Evolutionary conservation across 2,888 invertebrate genomes (phyloP).

Genomic region (Leptopilina syphax): DNA sequence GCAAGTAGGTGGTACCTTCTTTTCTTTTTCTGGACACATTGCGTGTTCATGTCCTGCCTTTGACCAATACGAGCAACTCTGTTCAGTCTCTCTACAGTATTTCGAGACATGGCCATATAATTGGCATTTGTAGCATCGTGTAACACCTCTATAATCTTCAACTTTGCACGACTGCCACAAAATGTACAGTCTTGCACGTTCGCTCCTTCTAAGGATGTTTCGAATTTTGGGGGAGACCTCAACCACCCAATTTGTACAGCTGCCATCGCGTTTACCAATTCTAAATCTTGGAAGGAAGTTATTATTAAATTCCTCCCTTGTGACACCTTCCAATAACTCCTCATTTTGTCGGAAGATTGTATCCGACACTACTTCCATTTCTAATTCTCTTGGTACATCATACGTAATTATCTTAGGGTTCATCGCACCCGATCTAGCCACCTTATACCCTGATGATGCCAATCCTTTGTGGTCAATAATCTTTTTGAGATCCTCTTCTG

Average conservation of each 20-base stretch:
- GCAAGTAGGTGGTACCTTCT: not conserved
- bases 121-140: not conserved
- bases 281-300: not conserved
- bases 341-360: not conserved
- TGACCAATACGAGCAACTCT: slow-evolving; percentile 44
- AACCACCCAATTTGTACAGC: not conserved
- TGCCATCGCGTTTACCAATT: not conserved
- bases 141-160: not conserved
- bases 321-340: no score
- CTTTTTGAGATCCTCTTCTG: no score
- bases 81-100: slow-evolving; percentile 29
- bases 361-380: not conserved
- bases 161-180: not conserved
- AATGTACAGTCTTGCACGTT: not conserved
- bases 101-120: slow-evolving; percentile 39
- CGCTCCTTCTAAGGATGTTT: not conserved
- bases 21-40: not conserved
- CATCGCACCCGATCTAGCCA: not conserved
- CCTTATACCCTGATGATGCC: not conserved
- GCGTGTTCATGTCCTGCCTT: not conserved
- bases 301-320: not conserved
- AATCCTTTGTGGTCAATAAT: not conserved
- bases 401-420: slow-evolving; percentile 3
- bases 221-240: not conserved
- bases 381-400: slow-evolving; percentile 17